Base-by-base conservation (phyloP, 2,888 invertebrate species). In the Dascillus cervinus region DNA sequence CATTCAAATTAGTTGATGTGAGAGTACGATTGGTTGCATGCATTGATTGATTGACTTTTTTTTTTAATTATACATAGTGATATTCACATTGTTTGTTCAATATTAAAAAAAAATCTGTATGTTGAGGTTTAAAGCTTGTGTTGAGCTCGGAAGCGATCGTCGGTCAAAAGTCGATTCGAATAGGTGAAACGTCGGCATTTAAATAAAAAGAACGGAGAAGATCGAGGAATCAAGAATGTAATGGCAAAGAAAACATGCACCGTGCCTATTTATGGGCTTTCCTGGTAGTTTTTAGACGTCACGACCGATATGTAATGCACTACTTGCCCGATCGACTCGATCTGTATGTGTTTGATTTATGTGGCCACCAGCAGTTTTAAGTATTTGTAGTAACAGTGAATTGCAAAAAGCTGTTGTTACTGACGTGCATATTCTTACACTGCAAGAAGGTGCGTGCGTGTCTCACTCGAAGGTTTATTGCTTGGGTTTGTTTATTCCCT, bases 281-380 rank as follows among this genome's bases (percentile, higher is more conserved):
- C 57, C 57, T 55, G 55, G 56, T 60, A 56, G 56, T 58, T 58
- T 57, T 53, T 47, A 56, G 45, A 39, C 51, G 53, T 58, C 60
- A 58, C 60, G 58, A 60, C 54, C 55, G 52, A 53, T 58, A 54
- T 57, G 58, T 60, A 55, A 47, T 54, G 56, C 56, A 56, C 55
- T 53, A 57, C 56, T 56, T 56, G 55, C 56, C 43, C 53, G 54
- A 54, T 58, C 58, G 47, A 52, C 52, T 49, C 46, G 46, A 47
- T 55, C 54, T 52, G 55, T 55, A 47, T 51, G 49, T 40, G 46
- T 50, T 50, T 60, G 58, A 59, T 59, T 60, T 59, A 60, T 58
- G 50, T 41, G 47, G 47, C 46, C 47, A 46, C 41, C 40, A 39
- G 37, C 44, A 44, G 43, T 48, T n/a, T n/a, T 52, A 40, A 25